A percentile compares a stretch with the other conserved stretches of the same genome.
phyloP scores from a whole-genome alignment of 37 sponge, comb jelly and placozoan species.

The Ephydatia muelleri region DNA sequence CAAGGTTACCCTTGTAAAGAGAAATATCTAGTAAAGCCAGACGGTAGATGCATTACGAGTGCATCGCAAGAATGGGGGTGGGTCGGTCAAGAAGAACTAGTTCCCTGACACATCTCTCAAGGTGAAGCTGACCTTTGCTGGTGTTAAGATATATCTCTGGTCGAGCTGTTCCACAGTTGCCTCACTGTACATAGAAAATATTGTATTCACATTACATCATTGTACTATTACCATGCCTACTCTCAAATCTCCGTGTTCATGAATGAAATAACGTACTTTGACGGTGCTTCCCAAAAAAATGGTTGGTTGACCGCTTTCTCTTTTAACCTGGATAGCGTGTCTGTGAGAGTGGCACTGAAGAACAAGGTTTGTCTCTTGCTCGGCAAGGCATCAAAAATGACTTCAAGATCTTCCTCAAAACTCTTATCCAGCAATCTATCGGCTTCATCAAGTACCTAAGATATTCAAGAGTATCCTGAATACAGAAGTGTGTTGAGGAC shows the following conservation, averaged over 20 bases:
- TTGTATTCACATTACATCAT: background rate
- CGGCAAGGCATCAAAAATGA: constrained; percentile 83
- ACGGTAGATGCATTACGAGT: no score
- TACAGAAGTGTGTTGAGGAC: background rate
- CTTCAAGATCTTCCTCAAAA: constrained; percentile 81
- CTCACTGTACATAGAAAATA: constrained; percentile 38
- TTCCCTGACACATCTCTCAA: no score
- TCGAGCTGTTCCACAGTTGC: constrained; percentile 84
- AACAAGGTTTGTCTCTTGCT: constrained; percentile 90
- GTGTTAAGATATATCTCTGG: constrained; percentile 83
- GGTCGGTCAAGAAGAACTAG: no score
- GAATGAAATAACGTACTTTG: constrained; percentile 37
- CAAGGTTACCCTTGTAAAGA: no score
- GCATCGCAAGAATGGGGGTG: no score
- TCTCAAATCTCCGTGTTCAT: no score
- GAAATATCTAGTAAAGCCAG: no score
- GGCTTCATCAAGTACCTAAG: constrained; percentile 97
- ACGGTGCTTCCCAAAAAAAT: constrained; percentile 75
- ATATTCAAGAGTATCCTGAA: background rate
- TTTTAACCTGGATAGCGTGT: constrained; percentile 71
- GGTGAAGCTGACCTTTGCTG: constrained; percentile 60
- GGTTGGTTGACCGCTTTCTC: constrained; percentile 60
- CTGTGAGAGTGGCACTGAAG: constrained; percentile 97
- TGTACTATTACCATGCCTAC: background rate
- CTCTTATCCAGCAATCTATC: constrained; percentile 86